These are phyloP conservation scores for Cranoglanis bouderius DNA, from an alignment of 2,113 vertebrate species.

Conservation along the genomic window DNA sequence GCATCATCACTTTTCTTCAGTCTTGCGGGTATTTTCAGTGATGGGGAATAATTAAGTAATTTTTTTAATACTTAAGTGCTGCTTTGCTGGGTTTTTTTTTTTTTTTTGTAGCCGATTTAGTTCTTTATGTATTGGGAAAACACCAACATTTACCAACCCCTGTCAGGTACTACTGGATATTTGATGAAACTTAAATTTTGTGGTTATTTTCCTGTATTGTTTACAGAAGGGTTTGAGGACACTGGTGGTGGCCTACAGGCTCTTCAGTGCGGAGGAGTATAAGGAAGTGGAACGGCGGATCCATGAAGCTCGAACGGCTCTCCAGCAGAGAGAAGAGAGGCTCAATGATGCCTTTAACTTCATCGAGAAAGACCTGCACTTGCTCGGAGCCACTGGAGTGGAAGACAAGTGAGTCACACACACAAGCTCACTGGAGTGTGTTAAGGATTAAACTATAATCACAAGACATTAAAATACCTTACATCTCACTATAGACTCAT, in stretches of 20 bases:
- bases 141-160: not conserved
- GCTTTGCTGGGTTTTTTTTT: not conserved
- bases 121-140: not conserved
- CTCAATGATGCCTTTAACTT: conserved; percentile 83
- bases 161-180: not conserved
- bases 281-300: conserved; percentile 80
- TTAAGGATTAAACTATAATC: conserved; percentile 5
- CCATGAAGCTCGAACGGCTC: conserved; percentile 86
- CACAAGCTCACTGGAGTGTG: not conserved
- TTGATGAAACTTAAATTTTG: not conserved
- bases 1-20: not conserved
- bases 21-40: not conserved
- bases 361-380: conserved; percentile 88
- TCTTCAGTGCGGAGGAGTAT: conserved; percentile 86
- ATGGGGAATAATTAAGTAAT: not conserved
- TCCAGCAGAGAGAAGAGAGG: conserved; percentile 89
- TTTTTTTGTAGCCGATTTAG: not conserved
- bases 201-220: not conserved
- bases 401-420: conserved; percentile 87
- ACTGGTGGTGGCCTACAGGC: conserved; percentile 88
- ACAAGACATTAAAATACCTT: not conserved
- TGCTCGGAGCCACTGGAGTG: conserved; percentile 95
- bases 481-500: not conserved
- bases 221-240: conserved; percentile 92
- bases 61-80: not conserved